Conservation (phyloP, 2,888 invertebrate species). For the Lamproptera curius region DNA sequence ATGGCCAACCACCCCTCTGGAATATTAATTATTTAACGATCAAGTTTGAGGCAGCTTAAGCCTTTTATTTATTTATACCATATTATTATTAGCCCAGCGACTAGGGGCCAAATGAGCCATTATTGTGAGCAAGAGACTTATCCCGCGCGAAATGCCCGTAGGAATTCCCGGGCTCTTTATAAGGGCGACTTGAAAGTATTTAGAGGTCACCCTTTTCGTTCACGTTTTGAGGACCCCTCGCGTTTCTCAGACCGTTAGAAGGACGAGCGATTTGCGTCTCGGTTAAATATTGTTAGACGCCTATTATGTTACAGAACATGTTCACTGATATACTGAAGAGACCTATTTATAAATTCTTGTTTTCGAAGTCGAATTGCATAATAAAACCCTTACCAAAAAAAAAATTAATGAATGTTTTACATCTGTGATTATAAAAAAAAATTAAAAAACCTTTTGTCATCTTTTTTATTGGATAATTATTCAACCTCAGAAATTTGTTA, state of each 20-base stretch:
- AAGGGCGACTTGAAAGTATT: slow-evolving; percentile 19
- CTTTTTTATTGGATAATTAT: background rate
- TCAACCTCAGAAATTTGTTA: too few species aligned
- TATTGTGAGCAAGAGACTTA: slow-evolving; percentile 24
- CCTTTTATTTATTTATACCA: slow-evolving; percentile 17
- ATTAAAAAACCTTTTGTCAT: background rate
- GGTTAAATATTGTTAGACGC: background rate
- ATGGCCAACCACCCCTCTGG: slow-evolving; percentile 33
- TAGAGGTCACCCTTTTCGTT: slow-evolving; percentile 20
- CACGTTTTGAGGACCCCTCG: slow-evolving; percentile 7
- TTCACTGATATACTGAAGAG: too few species aligned
- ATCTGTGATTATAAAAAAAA: background rate
- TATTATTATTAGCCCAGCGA: slow-evolving; percentile 23
- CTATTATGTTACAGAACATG: background rate
- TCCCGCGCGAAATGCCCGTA: slow-evolving; percentile 6
- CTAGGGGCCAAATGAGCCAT: slow-evolving; percentile 22
- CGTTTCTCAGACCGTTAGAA: slow-evolving; percentile 12
- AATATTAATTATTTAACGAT: slow-evolving; percentile 42
- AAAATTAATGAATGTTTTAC: background rate
- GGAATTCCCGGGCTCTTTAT: slow-evolving; percentile 19
- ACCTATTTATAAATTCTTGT: too few species aligned
- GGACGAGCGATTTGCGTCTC: background rate
- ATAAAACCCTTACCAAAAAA: too few species aligned
- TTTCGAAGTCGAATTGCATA: too few species aligned
- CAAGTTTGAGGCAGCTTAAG: slow-evolving; percentile 35